Evolutionary conservation across 1,140 invertebrate genomes (phyloP).

Genomic region (Trichoplusia ni): DNA sequence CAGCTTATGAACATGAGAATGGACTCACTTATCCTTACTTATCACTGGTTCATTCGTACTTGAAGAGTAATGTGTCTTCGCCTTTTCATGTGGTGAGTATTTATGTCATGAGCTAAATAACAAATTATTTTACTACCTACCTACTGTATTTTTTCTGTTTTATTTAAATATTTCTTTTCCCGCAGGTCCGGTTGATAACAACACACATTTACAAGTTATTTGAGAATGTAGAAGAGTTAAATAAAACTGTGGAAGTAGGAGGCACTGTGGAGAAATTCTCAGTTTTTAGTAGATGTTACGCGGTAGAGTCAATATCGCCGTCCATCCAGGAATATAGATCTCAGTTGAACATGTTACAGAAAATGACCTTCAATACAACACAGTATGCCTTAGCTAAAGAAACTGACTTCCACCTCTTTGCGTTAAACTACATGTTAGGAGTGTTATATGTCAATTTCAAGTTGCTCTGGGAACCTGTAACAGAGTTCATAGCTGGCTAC

Average conservation of each 20-base stretch:
- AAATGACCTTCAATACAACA: conserved; percentile 84
- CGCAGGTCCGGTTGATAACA: conserved; percentile 86
- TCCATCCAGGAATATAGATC: conserved; percentile 90
- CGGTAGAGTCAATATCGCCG: conserved; percentile 85
- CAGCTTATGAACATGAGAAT: conserved; percentile 74
- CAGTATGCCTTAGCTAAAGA: conserved; percentile 82
- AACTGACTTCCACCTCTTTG: conserved; percentile 83
- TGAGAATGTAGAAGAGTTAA: conserved; percentile 78
- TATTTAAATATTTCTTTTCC: conserved; percentile 51
- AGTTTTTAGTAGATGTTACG: conserved; percentile 86
- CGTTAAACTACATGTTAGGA: conserved; percentile 90
- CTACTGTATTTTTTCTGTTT: conserved; percentile 16
- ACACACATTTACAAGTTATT: conserved; percentile 89
- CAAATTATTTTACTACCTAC: not conserved
- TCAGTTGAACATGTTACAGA: conserved; percentile 87
- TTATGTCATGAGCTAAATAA: too few species aligned
- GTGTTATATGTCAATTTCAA: conserved; percentile 93
- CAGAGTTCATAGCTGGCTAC: conserved; percentile 87
- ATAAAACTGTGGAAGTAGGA: conserved; percentile 56
- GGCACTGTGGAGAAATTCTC: conserved; percentile 72
- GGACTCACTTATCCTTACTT: conserved; percentile 75
- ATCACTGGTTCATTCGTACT: conserved; percentile 77
- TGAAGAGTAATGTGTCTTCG: conserved; percentile 84
- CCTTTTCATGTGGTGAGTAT: conserved; percentile 84
- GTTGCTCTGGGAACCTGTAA: conserved; percentile 92